Conservation (phyloP, 2,797 vertebrate species). For the Hozukius guyotensis region DNA sequence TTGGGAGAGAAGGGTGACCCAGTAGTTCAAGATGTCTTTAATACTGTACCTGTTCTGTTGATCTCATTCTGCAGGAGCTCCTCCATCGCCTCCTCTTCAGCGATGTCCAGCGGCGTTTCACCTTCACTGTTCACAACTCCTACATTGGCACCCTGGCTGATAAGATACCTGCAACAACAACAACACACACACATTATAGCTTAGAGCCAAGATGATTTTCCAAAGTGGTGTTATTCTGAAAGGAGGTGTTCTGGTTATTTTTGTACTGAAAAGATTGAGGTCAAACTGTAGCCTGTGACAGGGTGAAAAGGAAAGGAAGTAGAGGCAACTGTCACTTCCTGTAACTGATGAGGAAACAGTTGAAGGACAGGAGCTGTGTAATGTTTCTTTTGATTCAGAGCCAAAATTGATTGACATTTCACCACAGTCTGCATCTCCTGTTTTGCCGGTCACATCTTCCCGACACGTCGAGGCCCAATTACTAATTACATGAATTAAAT, state of each 20-base stretch:
- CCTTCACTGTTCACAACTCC: slow-evolving; percentile 99
- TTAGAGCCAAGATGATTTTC: neutral
- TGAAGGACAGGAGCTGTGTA: neutral
- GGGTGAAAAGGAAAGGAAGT: neutral
- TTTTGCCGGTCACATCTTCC: neutral
- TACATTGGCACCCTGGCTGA: slow-evolving; percentile 93
- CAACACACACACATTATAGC: neutral
- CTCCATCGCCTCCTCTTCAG: slow-evolving; percentile 98
- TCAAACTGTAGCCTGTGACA: neutral
- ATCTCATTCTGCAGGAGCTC: slow-evolving; percentile 98
- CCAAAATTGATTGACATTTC: neutral
- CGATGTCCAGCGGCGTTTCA: slow-evolving; percentile 97
- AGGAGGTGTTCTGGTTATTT: neutral
- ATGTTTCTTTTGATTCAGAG: slow-evolving; percentile 21
- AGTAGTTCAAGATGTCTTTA: neutral
- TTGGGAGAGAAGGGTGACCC: neutral
- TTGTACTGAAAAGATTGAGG: neutral
- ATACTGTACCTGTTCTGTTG: slow-evolving; percentile 92
- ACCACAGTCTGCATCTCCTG: neutral
- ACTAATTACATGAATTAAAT: neutral
- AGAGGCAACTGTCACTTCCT: slow-evolving; percentile 14
- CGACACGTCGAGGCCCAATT: neutral
- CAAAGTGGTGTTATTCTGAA: neutral
- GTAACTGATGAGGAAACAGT: slow-evolving; percentile 17
- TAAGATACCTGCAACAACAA: slow-evolving; percentile 88